Evolutionary conservation across 2,113 vertebrate genomes (phyloP).

Genomic region (Myiopsitta monachus): DNA sequence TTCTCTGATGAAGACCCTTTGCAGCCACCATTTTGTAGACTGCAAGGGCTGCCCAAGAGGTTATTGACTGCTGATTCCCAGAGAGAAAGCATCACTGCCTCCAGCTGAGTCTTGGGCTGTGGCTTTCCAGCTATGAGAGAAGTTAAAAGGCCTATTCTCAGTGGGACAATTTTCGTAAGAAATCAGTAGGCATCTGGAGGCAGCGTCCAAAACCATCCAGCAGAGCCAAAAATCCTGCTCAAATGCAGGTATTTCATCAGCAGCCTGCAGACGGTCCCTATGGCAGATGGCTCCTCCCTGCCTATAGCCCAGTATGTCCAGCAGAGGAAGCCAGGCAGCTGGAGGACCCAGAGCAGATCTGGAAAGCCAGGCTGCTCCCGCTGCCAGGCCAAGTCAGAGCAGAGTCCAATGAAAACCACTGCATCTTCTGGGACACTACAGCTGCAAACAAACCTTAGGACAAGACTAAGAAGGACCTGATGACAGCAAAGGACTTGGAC

Average conservation of each 20-base stretch:
- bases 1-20: fast-evolving
- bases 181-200: not conserved
- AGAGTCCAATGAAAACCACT: not conserved
- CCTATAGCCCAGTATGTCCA: not conserved
- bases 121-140: not conserved
- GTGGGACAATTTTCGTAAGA: not conserved
- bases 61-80: fast-evolving
- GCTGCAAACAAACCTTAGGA: constrained; percentile 19
- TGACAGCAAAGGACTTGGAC: constrained; percentile 28
- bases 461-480: constrained; percentile 4
- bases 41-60: fast-evolving
- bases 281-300: not conserved
- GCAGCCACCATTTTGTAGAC: not conserved
- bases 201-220: not conserved
- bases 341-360: fast-evolving
- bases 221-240: not conserved
- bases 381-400: not conserved
- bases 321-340: fast-evolving
- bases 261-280: fast-evolving
- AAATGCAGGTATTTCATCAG: not conserved
- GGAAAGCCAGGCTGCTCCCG: not conserved
- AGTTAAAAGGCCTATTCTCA: not conserved
- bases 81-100: not conserved
- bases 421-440: not conserved
- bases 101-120: not conserved